phyloP scores from a whole-genome alignment of 2,113 vertebrate genomes.

The Marmota monax region DNA sequence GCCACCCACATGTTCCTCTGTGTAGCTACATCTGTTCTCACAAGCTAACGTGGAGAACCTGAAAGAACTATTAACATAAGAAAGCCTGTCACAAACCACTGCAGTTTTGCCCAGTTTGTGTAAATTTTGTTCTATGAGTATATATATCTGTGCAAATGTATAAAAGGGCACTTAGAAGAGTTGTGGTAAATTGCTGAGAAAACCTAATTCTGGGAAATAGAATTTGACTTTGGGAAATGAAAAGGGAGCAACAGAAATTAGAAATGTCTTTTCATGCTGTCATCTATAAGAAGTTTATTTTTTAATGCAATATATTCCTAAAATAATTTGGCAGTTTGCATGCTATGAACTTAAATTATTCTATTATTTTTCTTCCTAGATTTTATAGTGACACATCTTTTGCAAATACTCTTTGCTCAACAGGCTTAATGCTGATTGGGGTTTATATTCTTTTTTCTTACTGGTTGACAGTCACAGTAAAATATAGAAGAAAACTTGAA shows the following conservation, averaged over 20 bases:
- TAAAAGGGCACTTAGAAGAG: background rate
- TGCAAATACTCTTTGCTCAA: slow-evolving; percentile 7
- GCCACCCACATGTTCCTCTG: background rate
- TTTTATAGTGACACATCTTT: background rate
- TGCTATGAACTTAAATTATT: background rate
- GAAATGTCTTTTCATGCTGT: background rate
- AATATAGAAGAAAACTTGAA: background rate
- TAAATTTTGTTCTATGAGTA: background rate
- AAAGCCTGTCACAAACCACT: background rate
- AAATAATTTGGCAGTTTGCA: background rate
- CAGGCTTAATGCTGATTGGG: background rate
- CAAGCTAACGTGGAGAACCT: too few species aligned
- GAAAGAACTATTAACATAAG: background rate
- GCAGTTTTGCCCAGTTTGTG: background rate
- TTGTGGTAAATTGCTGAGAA: background rate
- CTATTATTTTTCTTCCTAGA: background rate
- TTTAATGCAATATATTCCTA: background rate
- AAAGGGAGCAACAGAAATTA: background rate
- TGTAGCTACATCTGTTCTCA: background rate
- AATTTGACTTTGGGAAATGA: background rate
- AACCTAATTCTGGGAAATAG: background rate
- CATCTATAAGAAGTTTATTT: background rate
- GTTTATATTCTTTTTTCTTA: slow-evolving; percentile 26
- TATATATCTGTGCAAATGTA: background rate
- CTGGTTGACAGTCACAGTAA: background rate